Evolutionary conservation across 64 coral and sea anemone genomes (phyloP).

Genomic region (Hydrozoanthus tunicans): DNA sequence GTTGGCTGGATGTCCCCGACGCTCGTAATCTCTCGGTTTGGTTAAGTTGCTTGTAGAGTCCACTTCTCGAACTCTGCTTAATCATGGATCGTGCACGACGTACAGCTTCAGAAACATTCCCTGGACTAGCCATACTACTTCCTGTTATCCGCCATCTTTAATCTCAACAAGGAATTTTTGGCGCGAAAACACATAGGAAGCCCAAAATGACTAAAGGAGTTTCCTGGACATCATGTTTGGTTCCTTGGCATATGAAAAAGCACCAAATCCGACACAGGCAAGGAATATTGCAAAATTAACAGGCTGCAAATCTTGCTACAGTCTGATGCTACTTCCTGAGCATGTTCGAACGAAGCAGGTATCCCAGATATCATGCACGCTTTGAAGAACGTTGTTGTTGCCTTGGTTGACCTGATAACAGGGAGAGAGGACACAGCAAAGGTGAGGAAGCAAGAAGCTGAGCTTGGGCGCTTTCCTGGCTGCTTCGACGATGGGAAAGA

Average conservation of each 20-base stretch:
- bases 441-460: too few species aligned
- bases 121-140: slow-evolving; percentile 1
- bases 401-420: too few species aligned
- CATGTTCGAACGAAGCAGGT: too few species aligned
- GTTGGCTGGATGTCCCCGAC: background rate
- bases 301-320: background rate
- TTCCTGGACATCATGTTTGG: background rate
- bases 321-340: background rate
- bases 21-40: background rate
- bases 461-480: too few species aligned
- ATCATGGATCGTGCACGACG: background rate
- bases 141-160: slow-evolving; percentile 14
- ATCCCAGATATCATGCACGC: too few species aligned
- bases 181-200: background rate
- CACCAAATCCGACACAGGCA: background rate
- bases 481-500: too few species aligned
- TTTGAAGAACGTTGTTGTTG: too few species aligned
- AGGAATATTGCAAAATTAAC: background rate
- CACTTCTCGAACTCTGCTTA: slow-evolving; percentile 2
- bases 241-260: background rate
- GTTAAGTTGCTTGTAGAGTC: background rate
- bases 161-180: slow-evolving; percentile 4
- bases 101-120: slow-evolving; percentile 12
- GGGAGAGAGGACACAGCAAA: too few species aligned
- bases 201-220: too few species aligned